Evolutionary conservation across 1,140 invertebrate genomes (phyloP), one percentile per base, ranked within the genome.

Genomic region (Drosophila bipectinata): DNA sequence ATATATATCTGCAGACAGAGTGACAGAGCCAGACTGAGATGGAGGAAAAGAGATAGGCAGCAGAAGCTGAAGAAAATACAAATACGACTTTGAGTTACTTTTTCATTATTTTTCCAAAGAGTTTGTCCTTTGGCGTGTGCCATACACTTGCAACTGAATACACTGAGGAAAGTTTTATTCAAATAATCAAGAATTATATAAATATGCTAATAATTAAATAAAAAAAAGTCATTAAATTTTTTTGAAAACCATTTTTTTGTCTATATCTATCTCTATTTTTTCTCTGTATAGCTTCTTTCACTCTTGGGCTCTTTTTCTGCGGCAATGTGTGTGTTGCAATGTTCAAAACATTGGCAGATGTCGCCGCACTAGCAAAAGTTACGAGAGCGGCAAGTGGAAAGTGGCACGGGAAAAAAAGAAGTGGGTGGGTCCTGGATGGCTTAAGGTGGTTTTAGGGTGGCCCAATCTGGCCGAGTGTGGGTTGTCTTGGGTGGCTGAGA

Each of bases 71-170:
- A 77, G 69, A 84, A 85, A 85, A 87, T 85, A 85, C 78, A 85
- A 87, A 85, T 85, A 87, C 82, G 82, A 85, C 82, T 85, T 85
- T 87, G 78, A 87, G 82, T 87, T 85, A 85, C 82, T 85, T 85
- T 85, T 85, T 87, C 82, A 85, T 85, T 85, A 87, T 87, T 87
- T 87, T 85, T 71, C 82, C 74, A 85, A 87, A 79, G 78, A 85
- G 82, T 87, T 85, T 87, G 82, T 85, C 81, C 77, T 87, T 75
- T 82, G 69, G 79, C 62, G 78, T 73, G 78, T 81, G 78, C 58
- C 66, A 61, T 57, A 75, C 72, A 74, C 34, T 14, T 53, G 15
- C n/a, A 28, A 52, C 58, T 26, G 14, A 2, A n/a, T 52, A 34
- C n/a, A 26, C 37, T 49, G 30, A 30, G 0, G n/a, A 28, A 26